These are phyloP conservation scores for Silurus aristotelis DNA, from an alignment of 2,797 vertebrate genomes.

Conservation along the genomic window DNA sequence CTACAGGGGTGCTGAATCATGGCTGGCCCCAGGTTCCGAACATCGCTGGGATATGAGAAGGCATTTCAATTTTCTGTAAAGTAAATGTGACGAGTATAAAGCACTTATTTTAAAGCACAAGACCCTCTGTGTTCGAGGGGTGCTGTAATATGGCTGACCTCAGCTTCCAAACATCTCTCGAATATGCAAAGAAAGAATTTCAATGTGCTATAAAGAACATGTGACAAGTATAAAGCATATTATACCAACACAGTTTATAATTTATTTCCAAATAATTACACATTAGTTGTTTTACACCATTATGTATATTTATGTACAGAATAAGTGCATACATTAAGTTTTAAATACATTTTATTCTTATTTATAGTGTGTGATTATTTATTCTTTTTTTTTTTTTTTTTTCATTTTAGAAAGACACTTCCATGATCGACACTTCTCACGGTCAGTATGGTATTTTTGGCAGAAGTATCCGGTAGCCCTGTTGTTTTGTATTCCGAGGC, in stretches of 20 bases:
- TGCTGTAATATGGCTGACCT: too few species aligned
- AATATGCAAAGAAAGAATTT: too few species aligned
- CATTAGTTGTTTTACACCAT: background rate
- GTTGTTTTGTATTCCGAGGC: background rate
- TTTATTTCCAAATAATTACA: background rate
- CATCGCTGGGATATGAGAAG: too few species aligned
- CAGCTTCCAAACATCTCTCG: too few species aligned
- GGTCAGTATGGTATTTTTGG: background rate
- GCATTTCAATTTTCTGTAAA: too few species aligned
- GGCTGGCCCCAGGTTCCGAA: too few species aligned
- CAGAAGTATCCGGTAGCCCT: background rate
- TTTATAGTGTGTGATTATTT: background rate
- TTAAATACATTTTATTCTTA: background rate
- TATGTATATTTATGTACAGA: background rate
- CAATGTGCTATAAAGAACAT: background rate
- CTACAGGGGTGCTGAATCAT: too few species aligned
- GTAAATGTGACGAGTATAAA: too few species aligned
- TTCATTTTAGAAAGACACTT: background rate
- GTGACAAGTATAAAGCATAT: background rate
- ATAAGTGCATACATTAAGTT: background rate
- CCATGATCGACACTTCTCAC: too few species aligned
- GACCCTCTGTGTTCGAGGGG: too few species aligned
- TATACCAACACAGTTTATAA: background rate
- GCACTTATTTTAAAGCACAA: too few species aligned
- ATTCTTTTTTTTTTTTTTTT: background rate